Conservation (phyloP, 2,888 invertebrate species). For the Leptopilina myrica region DNA sequence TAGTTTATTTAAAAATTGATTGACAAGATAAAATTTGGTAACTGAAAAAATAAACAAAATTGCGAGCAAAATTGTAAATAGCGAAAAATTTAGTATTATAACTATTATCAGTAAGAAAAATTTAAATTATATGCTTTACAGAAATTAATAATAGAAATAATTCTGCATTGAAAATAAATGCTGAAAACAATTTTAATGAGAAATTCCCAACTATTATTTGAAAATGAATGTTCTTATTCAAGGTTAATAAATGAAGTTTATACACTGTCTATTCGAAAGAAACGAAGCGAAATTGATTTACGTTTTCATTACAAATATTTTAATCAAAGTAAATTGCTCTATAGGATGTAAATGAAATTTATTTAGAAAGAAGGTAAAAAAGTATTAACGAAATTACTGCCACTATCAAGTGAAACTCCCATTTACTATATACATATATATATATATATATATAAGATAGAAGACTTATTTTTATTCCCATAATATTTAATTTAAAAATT, state of each 20-base stretch:
- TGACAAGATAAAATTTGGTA: too few species aligned
- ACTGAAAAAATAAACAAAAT: too few species aligned
- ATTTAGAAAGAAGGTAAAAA: background rate
- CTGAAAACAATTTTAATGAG: background rate
- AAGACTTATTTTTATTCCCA: background rate
- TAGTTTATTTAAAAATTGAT: too few species aligned
- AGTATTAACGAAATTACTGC: conserved; percentile 8
- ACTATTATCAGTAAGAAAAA: too few species aligned
- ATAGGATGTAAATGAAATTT: conserved; percentile 9
- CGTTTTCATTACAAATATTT: conserved; percentile 9
- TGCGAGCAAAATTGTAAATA: too few species aligned
- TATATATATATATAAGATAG: background rate
- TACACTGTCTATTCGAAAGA: background rate
- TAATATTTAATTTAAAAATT: conserved; percentile 1
- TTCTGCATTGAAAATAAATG: background rate
- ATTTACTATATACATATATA: background rate
- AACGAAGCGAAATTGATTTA: conserved; percentile 6
- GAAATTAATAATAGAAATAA: background rate
- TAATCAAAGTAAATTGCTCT: background rate
- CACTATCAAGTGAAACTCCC: background rate
- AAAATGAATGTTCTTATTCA: background rate
- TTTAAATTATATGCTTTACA: too few species aligned
- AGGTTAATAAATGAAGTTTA: background rate
- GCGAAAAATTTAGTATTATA: too few species aligned
- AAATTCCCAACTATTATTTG: conserved; percentile 10